Evolutionary conservation across 2,888 invertebrate genomes (phyloP).

Genomic region (Sclerodermus sp.): DNA sequence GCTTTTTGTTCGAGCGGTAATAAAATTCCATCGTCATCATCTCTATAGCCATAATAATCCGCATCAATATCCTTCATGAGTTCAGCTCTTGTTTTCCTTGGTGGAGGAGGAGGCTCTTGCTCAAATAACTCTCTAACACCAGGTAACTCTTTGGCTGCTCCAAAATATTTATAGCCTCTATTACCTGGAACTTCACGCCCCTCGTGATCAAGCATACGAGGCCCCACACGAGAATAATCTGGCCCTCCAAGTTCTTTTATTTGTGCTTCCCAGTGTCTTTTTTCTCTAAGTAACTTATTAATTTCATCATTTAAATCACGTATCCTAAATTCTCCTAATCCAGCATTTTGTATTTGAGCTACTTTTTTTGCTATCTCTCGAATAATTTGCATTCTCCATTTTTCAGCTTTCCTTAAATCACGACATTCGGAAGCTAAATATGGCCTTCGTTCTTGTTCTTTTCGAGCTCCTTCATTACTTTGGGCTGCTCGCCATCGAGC

Average conservation of each 20-base stretch:
- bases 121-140: slow-evolving; percentile 97
- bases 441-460: slow-evolving; percentile 83
- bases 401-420: slow-evolving; percentile 89
- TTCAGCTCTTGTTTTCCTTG: slow-evolving; percentile 91
- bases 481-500: slow-evolving; percentile 98
- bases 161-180: slow-evolving; percentile 98
- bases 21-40: slow-evolving; percentile 96
- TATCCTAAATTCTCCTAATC: slow-evolving; percentile 97
- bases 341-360: slow-evolving; percentile 98
- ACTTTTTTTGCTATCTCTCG: slow-evolving; percentile 98
- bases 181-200: slow-evolving; percentile 97
- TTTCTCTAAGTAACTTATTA: slow-evolving; percentile 93
- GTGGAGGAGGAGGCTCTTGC: slow-evolving; percentile 88
- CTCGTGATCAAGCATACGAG: slow-evolving; percentile 90
- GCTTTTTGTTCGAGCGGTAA: slow-evolving; percentile 82
- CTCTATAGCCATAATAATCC: slow-evolving; percentile 97
- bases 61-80: slow-evolving; percentile 98
- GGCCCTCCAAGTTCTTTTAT: slow-evolving; percentile 94
- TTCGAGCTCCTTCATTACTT: slow-evolving; percentile 80
- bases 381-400: slow-evolving; percentile 95
- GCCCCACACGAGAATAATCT: slow-evolving; percentile 88
- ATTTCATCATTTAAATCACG: slow-evolving; percentile 99
- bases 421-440: slow-evolving; percentile 94
- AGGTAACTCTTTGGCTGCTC: slow-evolving; percentile 96
- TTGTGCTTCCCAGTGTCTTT: slow-evolving; percentile 97